Base-by-base conservation (phyloP, 1,140 invertebrate species). In the Philopotamus ludificatus region DNA sequence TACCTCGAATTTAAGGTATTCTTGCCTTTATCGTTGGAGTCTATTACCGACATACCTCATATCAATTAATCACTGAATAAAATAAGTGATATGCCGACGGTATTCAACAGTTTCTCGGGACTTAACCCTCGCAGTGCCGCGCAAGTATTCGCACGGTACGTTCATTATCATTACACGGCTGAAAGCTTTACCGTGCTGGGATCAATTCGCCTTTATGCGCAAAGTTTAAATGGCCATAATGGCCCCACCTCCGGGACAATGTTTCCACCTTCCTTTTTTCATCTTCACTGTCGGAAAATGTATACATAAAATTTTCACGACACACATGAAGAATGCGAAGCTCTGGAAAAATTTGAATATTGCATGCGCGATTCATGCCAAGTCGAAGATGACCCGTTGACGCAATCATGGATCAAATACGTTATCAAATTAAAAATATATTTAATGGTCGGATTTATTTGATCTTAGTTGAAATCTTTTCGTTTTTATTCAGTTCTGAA, bases 161-260 rank as follows among this genome's bases (percentile, higher is more conserved):
- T 34, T 47, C 44, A 47, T 47, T 47, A 47, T 47, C 10, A 47
- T 47, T 47, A 60, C 42, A 23, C 44, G 41, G 50, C 44, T 60
- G 57, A 60, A 60, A 60, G 57, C 57, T 47, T 60, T 60, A 21
- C 44, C 57, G 57, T 60, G 57, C 57, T 60, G 57, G 57, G 57
- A 60, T 60, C 57, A 60, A 60, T 60, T 60, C 57, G 44, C 57
- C 57, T 60, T 60, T 60, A 60, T 39, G 57, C 23, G 21, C 57
- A 47, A 60, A 60, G 57, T 60, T 60, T 60, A 60, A 60, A 60
- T 47, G 57, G 42, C 57, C 44, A 34, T 60, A 60, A 60, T 60
- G 57, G 57, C 23, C 57, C 28, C 57, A 60, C 39, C 57, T 60
- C 47, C 57, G 25, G 57, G 57, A 42, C 44, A 42, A 60, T 41